A percentile compares a stretch with the other conserved stretches of the same genome.
Conservation (phyloP, 2,888 invertebrate species). For the Drosophila anomelani region DNA sequence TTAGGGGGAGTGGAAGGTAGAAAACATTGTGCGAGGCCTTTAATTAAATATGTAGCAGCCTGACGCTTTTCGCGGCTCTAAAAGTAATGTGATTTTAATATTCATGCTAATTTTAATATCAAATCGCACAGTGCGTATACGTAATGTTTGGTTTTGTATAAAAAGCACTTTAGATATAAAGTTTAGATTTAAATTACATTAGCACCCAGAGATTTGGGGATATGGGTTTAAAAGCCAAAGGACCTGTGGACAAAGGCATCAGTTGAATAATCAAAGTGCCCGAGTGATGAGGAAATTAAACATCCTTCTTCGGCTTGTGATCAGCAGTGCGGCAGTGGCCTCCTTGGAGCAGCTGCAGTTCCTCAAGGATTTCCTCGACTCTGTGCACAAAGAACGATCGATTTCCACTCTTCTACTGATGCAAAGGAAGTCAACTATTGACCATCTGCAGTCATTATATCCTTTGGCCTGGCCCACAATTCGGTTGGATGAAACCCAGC, state of each 20-base stretch:
- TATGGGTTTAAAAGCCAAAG: slow-evolving; percentile 18
- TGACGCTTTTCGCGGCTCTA: slow-evolving; percentile 1
- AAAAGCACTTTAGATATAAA: slow-evolving; percentile 36
- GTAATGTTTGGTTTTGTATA: slow-evolving; percentile 28
- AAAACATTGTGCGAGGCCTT: slow-evolving; percentile 22
- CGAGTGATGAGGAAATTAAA: slow-evolving; percentile 5
- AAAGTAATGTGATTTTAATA: slow-evolving; percentile 60
- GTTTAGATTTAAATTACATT: slow-evolving; percentile 33
- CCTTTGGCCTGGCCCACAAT: slow-evolving; percentile 45
- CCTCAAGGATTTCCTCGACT: slow-evolving; percentile 39
- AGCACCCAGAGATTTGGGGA: slow-evolving; percentile 9
- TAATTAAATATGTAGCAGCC: slow-evolving; percentile 63
- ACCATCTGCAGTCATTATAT: slow-evolving; percentile 26
- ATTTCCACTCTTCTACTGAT: slow-evolving; percentile 43
- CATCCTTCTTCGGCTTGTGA: neutral
- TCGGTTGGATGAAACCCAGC: slow-evolving; percentile 35
- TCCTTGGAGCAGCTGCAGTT: neutral
- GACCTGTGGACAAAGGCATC: neutral
- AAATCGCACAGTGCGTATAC: slow-evolving; percentile 60
- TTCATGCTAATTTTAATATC: slow-evolving; percentile 65
- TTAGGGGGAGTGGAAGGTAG: neutral
- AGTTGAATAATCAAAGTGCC: slow-evolving; percentile 11
- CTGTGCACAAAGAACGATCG: slow-evolving; percentile 39
- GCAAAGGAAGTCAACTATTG: slow-evolving; percentile 23
- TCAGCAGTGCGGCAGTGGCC: neutral